Evolutionary conservation across 2,888 invertebrate species (phyloP).

Genomic region (Tiliacea aurago): DNA sequence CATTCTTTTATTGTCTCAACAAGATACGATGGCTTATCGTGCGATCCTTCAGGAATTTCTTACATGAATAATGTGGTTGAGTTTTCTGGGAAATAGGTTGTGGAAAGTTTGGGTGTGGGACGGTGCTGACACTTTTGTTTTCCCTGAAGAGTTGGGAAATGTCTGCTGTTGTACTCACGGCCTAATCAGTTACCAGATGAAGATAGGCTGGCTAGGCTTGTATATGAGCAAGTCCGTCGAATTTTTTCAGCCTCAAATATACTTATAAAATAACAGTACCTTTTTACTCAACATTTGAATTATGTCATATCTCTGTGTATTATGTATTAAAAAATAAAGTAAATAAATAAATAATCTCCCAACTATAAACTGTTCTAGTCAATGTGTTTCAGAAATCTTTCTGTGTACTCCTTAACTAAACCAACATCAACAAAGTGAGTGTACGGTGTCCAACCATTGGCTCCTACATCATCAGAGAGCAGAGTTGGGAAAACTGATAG

Average conservation of each 20-base stretch:
- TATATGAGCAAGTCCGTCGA: background rate
- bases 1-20: slow-evolving; percentile 54
- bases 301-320: no score
- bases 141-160: background rate
- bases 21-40: slow-evolving; percentile 48
- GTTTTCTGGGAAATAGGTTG: slow-evolving; percentile 6
- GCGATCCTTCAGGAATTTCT: slow-evolving; percentile 33
- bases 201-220: background rate
- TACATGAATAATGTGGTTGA: slow-evolving; percentile 39
- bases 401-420: no score
- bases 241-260: background rate
- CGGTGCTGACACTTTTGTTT: background rate
- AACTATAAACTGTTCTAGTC: background rate
- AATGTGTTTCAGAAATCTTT: background rate
- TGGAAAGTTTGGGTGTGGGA: background rate
- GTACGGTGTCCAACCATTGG: no score
- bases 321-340: no score
- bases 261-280: no score
- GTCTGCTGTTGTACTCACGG: background rate
- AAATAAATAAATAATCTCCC: no score
- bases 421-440: no score
- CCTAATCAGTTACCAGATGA: background rate
- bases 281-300: no score
- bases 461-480: background rate
- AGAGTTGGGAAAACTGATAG: slow-evolving; percentile 4